Base-by-base conservation (phyloP, 2,888 invertebrate species). In the Oscheius sp. region DNA sequence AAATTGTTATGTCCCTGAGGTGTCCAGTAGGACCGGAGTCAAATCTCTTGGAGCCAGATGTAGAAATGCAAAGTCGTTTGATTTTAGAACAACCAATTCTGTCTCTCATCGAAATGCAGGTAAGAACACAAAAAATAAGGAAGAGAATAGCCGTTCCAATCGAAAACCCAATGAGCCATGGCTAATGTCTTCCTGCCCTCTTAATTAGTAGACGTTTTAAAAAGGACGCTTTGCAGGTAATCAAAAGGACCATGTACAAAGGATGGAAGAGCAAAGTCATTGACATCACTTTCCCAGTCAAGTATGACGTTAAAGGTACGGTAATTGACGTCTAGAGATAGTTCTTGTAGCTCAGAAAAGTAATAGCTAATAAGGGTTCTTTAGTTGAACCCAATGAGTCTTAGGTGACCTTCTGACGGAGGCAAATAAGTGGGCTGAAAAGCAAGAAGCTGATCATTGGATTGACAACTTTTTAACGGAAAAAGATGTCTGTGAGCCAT, bases 1-100 rank as follows among this genome's bases (percentile, higher is more conserved):
- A 94, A 89, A 93, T 97, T 78, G 96, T 98, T 72, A 98, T 98
- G 97, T 96, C 96, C 0, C 90, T 98, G 88, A 92, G 94, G 75
- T 96, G 96, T 86, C 97, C 97, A 0, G 92, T 98, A 84, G 98
- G 98, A 0, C 98, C 98, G 0, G 85, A 85, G 57, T 75, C 92
- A 3, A 98, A 98, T 88, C 92, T 98, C 69, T 89, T 98, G 78
- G 91, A 93, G 85, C 96, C 97, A 25, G 76, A 81, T 12, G 91
- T 93, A 0, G 90, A 91, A 82, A 95, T 96, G 89, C 91, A 91
- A 63, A 93, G 94, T 87, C 91, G 97, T 23, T 90, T 98, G 84
- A 94, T 96, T 90, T 89, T 98, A 74, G 91, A 92, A 67, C 94
- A 97, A 89, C 98, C 98, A 1, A 93, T 98, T 72, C 89, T 98